Conservation (phyloP, 2,888 invertebrate genomes). For the Xestoiulus laeticollis region DNA sequence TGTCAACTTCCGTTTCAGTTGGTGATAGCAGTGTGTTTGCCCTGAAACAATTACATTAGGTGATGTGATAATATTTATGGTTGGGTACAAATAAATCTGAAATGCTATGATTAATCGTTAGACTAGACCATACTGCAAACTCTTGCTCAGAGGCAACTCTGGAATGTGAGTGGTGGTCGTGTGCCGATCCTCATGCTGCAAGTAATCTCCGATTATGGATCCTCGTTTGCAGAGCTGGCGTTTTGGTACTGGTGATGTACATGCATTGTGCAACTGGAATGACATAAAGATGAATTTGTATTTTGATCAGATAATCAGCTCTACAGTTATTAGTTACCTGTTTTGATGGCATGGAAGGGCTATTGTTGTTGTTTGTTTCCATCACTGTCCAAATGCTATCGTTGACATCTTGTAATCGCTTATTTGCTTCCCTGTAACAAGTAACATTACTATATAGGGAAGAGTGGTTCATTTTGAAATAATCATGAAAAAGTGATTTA, state of each 20-base stretch:
- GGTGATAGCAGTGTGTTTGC: slow-evolving; percentile 36
- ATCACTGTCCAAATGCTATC: slow-evolving; percentile 68
- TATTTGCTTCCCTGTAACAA: slow-evolving; percentile 68
- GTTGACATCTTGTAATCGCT: slow-evolving; percentile 70
- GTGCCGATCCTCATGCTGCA: slow-evolving; percentile 17
- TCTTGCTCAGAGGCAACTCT: slow-evolving; percentile 31
- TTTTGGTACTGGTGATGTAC: not conserved
- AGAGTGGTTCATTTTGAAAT: too few relatives aligned
- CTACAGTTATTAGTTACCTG: not conserved
- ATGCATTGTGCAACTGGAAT: not conserved
- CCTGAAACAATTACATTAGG: not conserved
- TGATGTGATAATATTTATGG: not conserved
- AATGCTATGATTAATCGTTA: not conserved
- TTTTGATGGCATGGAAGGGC: not conserved
- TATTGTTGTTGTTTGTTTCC: slow-evolving; percentile 59
- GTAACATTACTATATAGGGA: too few relatives aligned
- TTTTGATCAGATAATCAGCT: not conserved
- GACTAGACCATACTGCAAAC: not conserved
- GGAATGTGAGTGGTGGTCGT: not conserved
- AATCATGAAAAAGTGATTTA: too few relatives aligned
- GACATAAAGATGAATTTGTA: not conserved
- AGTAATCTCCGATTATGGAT: slow-evolving; percentile 53
- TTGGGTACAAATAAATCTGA: not conserved
- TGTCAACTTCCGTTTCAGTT: slow-evolving; percentile 51
- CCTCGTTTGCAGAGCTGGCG: slow-evolving; percentile 46